These are phyloP conservation scores for Ranitomeya imitator DNA, from an alignment of 2,113 vertebrate genomes.

Conservation along the genomic window DNA sequence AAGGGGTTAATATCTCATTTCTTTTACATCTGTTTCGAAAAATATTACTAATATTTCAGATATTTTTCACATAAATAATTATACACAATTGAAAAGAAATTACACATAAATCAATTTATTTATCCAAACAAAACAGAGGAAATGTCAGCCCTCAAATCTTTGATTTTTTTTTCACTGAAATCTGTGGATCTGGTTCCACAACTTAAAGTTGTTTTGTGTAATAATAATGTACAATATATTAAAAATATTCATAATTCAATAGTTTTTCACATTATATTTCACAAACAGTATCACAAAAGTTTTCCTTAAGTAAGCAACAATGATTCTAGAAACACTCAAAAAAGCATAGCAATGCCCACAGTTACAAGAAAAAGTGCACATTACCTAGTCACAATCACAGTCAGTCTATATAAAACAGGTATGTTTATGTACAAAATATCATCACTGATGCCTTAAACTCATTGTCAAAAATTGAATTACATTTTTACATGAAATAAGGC, in stretches of 20 bases:
- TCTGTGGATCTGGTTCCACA: conserved; percentile 78
- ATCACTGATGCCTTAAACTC: conserved; percentile 81
- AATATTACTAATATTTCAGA: neutral
- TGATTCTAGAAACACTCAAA: conserved; percentile 86
- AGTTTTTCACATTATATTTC: conserved; percentile 86
- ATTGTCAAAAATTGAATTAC: conserved; percentile 78
- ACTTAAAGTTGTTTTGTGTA: conserved; percentile 76
- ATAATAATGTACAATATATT: conserved; percentile 66
- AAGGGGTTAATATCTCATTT: neutral
- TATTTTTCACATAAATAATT: neutral
- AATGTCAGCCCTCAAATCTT: conserved; percentile 78
- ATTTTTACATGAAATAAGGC: conserved; percentile 86
- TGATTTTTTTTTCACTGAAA: conserved; percentile 74
- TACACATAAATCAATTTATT: conserved; percentile 85
- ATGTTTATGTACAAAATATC: conserved; percentile 82
- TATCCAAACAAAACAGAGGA: conserved; percentile 83
- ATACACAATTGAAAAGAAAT: neutral
- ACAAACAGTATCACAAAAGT: conserved; percentile 90
- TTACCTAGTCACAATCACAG: conserved; percentile 88
- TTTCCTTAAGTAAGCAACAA: conserved; percentile 80
- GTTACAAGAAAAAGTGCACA: conserved; percentile 88
- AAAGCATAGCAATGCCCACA: conserved; percentile 87
- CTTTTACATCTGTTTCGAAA: neutral
- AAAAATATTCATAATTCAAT: conserved; percentile 86
- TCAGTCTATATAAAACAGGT: conserved; percentile 86